Evolutionary conservation across 1,140 invertebrate species (phyloP).

Genomic region (Drosophila carrolli): DNA sequence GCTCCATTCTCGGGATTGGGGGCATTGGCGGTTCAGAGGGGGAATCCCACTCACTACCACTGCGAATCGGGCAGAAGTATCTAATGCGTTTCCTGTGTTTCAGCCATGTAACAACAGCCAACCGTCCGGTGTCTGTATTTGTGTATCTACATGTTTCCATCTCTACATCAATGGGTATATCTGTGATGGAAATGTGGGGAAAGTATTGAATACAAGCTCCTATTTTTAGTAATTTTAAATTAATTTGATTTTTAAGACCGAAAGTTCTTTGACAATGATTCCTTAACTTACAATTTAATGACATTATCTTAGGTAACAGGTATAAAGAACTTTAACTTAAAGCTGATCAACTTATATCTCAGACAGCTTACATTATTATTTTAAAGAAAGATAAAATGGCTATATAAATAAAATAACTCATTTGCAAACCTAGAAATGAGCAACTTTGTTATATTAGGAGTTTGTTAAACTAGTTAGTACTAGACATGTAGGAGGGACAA

Average conservation of each 20-base stretch:
- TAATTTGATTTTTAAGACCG: neutral
- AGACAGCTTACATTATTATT: no score
- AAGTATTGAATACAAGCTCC: neutral
- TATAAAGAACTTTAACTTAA: no score
- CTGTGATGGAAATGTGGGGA: neutral
- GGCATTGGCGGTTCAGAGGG: conserved; percentile 1
- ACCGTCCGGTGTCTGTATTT: conserved; percentile 25
- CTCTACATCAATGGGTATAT: conserved; percentile 9
- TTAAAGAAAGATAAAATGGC: no score
- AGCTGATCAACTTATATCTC: no score
- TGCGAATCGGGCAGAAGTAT: conserved; percentile 45
- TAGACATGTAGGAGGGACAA: no score
- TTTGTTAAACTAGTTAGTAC: no score
- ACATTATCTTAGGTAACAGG: no score
- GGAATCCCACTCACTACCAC: conserved; percentile 20
- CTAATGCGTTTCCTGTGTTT: conserved; percentile 80
- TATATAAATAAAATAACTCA: no score
- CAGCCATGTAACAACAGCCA: conserved; percentile 57
- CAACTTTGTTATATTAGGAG: no score
- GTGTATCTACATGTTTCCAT: conserved; percentile 61
- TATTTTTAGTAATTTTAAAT: neutral
- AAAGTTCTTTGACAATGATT: no score
- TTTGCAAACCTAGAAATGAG: no score
- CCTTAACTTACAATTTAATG: no score
- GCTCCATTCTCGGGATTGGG: neutral